Evolutionary conservation across 2,113 vertebrate species (phyloP).

Genomic region (Nothobranchius kuhntae): DNA sequence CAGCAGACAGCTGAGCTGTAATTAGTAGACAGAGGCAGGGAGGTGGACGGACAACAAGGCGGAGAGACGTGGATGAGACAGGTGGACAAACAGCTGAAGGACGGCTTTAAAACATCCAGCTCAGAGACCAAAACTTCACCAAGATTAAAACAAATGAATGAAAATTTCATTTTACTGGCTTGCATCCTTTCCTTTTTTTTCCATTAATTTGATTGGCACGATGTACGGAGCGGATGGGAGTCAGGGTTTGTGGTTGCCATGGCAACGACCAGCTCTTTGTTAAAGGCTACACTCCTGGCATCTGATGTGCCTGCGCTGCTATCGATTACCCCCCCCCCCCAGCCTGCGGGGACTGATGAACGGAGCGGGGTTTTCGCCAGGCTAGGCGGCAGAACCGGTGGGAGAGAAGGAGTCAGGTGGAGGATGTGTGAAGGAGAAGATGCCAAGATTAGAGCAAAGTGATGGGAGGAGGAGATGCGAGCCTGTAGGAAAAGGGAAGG

Average conservation of each 20-base stretch:
- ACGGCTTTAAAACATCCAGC: slow-evolving; percentile 53
- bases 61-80: slow-evolving; percentile 64
- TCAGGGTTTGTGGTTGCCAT: slow-evolving; percentile 75
- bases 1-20: slow-evolving; percentile 61
- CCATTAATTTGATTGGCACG: slow-evolving; percentile 75
- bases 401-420: slow-evolving; percentile 42
- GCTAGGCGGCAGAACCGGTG: slow-evolving; percentile 37
- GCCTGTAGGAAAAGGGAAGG: slow-evolving; percentile 18
- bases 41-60: slow-evolving; percentile 70
- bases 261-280: slow-evolving; percentile 77
- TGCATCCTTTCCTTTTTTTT: slow-evolving; percentile 34
- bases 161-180: slow-evolving; percentile 29
- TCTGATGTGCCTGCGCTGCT: slow-evolving; percentile 72
- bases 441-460: slow-evolving; percentile 38
- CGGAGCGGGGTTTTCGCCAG: slow-evolving; percentile 55
- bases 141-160: slow-evolving; percentile 21
- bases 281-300: slow-evolving; percentile 75
- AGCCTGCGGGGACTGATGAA: slow-evolving; percentile 65
- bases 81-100: slow-evolving; percentile 66
- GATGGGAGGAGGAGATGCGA: slow-evolving; percentile 44
- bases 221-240: slow-evolving; percentile 64
- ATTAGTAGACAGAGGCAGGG: slow-evolving; percentile 61
- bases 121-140: background rate
- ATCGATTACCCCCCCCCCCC: slow-evolving; percentile 67
- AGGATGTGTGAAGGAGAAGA: slow-evolving; percentile 54